These are phyloP conservation scores for Trematocara stigmaticum DNA, from an alignment of 2,113 vertebrate species.

Conservation along the genomic window DNA sequence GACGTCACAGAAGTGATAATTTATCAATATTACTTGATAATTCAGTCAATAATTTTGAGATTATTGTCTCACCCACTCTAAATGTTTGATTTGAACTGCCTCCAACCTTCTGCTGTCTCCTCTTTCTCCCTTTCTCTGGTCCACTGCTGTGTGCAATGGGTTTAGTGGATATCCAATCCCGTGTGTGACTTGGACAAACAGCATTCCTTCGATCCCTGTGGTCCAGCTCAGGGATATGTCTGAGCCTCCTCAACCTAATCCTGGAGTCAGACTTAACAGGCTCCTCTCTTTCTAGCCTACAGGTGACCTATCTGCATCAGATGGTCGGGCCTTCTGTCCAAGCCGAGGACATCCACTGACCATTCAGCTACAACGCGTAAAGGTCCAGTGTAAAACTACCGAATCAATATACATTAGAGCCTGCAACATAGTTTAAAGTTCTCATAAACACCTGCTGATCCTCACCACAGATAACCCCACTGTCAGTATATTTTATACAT, in stretches of 20 bases:
- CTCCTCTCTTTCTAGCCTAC: neutral
- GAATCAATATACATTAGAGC: neutral
- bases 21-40: neutral
- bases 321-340: neutral
- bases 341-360: neutral
- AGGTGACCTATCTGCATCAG: neutral
- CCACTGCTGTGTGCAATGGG: conserved; percentile 1
- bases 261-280: neutral
- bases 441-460: neutral
- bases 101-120: neutral
- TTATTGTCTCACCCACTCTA: neutral
- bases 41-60: neutral
- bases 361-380: neutral
- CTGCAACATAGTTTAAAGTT: neutral
- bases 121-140: neutral
- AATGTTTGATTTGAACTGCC: neutral
- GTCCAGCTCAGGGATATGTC: conserved; percentile 3
- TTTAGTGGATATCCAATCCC: conserved; percentile 30
- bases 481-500: neutral
- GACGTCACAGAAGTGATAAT: neutral
- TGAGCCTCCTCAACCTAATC: neutral
- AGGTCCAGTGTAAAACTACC: neutral
- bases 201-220: conserved; percentile 42
- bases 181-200: neutral
- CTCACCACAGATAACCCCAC: neutral